Evolutionary conservation across 2,888 invertebrate species (phyloP).

Genomic region (Odontocolon sp.): DNA sequence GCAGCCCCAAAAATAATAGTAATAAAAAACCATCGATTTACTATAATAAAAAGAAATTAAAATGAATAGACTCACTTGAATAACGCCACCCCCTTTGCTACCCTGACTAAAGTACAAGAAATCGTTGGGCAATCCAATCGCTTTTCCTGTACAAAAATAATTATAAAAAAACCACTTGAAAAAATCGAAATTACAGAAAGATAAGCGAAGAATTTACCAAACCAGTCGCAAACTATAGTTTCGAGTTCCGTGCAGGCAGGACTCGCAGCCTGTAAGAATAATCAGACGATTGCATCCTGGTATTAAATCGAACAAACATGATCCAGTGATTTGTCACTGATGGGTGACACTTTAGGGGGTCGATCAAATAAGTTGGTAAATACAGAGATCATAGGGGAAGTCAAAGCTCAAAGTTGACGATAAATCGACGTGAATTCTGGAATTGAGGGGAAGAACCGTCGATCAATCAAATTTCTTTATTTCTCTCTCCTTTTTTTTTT

Average conservation of each 20-base stretch:
- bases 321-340: neutral
- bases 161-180: neutral
- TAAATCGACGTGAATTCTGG: neutral
- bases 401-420: neutral
- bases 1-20: neutral
- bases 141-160: slow-evolving; percentile 84
- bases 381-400: neutral
- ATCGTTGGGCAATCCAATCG: slow-evolving; percentile 94
- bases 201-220: slow-evolving; percentile 84
- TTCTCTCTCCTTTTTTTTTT: neutral
- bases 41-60: neutral
- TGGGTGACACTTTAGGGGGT: neutral
- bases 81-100: slow-evolving; percentile 96
- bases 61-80: slow-evolving; percentile 86
- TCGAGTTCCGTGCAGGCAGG: slow-evolving; percentile 98
- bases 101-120: slow-evolving; percentile 92
- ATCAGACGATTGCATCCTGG: neutral
- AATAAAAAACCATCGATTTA: neutral
- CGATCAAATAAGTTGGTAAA: neutral
- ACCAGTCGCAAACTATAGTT: slow-evolving; percentile 97
- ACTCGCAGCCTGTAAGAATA: slow-evolving; percentile 92
- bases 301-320: neutral
- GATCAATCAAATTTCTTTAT: neutral
- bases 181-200: neutral
- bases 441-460: neutral